These are phyloP conservation scores for Cremastinae sp. DNA, from an alignment of 2,888 invertebrate species.

Conservation along the genomic window DNA sequence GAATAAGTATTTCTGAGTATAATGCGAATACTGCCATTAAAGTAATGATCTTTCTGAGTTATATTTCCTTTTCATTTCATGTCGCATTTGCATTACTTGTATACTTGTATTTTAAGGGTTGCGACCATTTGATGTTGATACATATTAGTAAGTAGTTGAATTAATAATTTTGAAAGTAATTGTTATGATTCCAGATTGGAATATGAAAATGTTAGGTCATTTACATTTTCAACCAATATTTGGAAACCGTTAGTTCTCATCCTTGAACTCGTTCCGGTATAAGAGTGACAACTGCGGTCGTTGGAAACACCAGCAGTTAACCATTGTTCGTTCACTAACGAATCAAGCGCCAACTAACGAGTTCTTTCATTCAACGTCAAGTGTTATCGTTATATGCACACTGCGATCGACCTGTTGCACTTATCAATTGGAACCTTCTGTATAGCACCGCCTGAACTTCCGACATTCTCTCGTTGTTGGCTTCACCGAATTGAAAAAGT, in stretches of 20 bases:
- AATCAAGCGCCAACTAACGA: conserved; percentile 43
- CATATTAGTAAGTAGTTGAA: too few relatives aligned
- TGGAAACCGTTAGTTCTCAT: conserved; percentile 58
- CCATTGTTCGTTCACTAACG: conserved; percentile 46
- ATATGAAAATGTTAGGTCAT: conserved; percentile 67
- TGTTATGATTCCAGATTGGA: conserved; percentile 55
- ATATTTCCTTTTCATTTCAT: neutral
- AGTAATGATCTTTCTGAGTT: neutral
- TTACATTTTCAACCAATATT: conserved; percentile 77
- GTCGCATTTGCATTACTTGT: too few relatives aligned
- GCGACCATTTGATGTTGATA: too few relatives aligned
- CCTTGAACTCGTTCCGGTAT: conserved; percentile 64
- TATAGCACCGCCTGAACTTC: conserved; percentile 16
- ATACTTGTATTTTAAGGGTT: too few relatives aligned
- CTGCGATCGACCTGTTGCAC: conserved; percentile 72
- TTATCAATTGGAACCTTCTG: conserved; percentile 38
- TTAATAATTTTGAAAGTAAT: too few relatives aligned
- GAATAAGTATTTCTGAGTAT: neutral
- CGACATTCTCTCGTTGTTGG: conserved; percentile 32
- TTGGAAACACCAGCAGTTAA: conserved; percentile 41
- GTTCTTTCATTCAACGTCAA: conserved; percentile 61
- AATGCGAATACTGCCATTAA: conserved; percentile 15
- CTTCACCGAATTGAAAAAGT: conserved; percentile 23
- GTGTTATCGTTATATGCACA: conserved; percentile 66
- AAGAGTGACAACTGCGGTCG: conserved; percentile 44